Conservation (phyloP, 2,113 vertebrate genomes). For the Erythrocebus patas region DNA sequence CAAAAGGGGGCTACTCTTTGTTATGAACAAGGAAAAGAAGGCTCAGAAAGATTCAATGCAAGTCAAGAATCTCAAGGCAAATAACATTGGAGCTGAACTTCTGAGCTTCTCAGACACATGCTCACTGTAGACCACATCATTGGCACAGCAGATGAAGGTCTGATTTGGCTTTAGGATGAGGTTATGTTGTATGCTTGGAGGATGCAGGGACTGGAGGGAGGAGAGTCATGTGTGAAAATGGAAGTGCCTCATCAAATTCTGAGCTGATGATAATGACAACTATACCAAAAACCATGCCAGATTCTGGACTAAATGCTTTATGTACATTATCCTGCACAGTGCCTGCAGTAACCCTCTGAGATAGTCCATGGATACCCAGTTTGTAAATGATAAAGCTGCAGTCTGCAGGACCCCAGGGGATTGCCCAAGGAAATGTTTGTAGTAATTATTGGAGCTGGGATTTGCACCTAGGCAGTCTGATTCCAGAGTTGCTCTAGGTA, state of each 20-base stretch:
- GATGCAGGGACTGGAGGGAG: too few relatives aligned
- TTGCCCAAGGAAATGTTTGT: background rate
- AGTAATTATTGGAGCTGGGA: background rate
- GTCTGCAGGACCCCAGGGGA: background rate
- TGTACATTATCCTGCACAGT: background rate
- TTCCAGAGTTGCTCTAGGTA: background rate
- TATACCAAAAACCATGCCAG: accelerated
- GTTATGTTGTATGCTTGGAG: accelerated
- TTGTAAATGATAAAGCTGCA: background rate
- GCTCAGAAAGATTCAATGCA: background rate
- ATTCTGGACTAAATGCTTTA: accelerated
- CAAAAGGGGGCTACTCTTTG: background rate
- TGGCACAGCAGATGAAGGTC: background rate
- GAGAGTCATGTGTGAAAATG: background rate
- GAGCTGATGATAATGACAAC: background rate
- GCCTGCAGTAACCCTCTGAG: background rate
- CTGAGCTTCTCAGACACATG: background rate
- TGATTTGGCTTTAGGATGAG: background rate
- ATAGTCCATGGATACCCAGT: background rate
- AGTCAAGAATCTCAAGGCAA: background rate
- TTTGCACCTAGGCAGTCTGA: background rate
- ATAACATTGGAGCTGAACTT: background rate
- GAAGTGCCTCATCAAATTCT: background rate
- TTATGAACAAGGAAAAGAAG: background rate
- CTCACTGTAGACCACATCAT: background rate